A percentile compares a stretch with the other conserved stretches of the same genome.
Conservation (phyloP, 2,888 invertebrate species). For the Pseudeuparius sepicola region DNA sequence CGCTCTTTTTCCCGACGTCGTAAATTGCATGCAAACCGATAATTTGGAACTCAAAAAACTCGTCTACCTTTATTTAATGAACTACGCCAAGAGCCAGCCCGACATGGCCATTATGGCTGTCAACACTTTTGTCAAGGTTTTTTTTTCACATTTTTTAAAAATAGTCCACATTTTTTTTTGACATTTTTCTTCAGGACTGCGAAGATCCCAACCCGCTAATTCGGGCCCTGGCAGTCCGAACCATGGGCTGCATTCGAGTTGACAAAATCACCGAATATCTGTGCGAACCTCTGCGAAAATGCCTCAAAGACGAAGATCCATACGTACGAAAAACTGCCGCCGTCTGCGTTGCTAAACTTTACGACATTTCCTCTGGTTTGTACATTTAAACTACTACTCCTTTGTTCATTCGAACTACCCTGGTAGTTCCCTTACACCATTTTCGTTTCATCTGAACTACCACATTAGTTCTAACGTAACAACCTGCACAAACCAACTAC, state of each 20-base stretch:
- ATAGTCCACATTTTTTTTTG: not conserved
- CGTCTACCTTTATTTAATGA: constrained; percentile 98
- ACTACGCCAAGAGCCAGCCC: constrained; percentile 99
- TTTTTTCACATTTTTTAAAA: too few relatives aligned
- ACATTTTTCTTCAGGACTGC: constrained; percentile 65
- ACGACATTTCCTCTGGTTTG: constrained; percentile 80
- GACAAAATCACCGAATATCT: constrained; percentile 99
- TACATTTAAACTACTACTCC: too few relatives aligned
- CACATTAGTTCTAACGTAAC: too few relatives aligned
- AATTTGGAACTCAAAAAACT: constrained; percentile 97
- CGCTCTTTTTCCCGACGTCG: constrained; percentile 97
- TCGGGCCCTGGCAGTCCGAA: constrained; percentile 93
- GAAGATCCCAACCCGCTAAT: constrained; percentile 99
- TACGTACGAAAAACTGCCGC: constrained; percentile 98
- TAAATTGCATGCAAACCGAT: constrained; percentile 99
- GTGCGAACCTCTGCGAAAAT: constrained; percentile 94
- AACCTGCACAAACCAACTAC: too few relatives aligned
- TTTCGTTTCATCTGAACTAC: too few relatives aligned
- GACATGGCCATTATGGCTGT: constrained; percentile 99
- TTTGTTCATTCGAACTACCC: too few relatives aligned
- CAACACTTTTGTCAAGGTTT: constrained; percentile 98
- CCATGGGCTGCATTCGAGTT: constrained; percentile 99
- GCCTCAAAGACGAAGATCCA: constrained; percentile 91
- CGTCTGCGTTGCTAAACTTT: constrained; percentile 97
- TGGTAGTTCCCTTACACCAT: too few relatives aligned